These are phyloP conservation scores for Riptortus pedestris DNA, from an alignment of 1,140 invertebrate genomes.

Conservation along the genomic window DNA sequence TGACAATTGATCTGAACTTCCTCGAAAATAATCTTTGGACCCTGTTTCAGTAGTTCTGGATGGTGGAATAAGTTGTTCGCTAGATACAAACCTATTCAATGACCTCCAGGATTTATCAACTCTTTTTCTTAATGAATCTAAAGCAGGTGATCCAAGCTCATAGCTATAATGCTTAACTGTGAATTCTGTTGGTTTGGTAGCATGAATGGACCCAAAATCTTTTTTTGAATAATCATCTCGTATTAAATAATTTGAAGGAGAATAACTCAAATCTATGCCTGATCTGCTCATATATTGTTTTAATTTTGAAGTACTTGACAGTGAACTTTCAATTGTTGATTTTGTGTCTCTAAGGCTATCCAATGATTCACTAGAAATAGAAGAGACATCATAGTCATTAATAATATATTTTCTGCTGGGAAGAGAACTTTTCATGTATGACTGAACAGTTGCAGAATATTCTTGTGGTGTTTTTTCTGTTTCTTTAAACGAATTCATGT, in stretches of 20 bases:
- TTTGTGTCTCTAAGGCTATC: no score
- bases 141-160: background rate
- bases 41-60: background rate
- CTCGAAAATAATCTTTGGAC: background rate
- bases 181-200: background rate
- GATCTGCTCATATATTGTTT: background rate
- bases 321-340: no score
- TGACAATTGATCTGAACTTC: background rate
- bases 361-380: no score
- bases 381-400: no score
- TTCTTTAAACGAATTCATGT: no score
- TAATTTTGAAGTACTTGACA: no score
- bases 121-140: background rate
- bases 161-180: background rate
- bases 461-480: no score
- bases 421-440: background rate
- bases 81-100: background rate
- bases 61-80: background rate
- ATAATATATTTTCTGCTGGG: background rate
- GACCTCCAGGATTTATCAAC: slow-evolving; percentile 2
- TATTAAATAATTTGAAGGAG: background rate
- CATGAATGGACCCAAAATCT: background rate
- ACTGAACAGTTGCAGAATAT: background rate
- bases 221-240: slow-evolving; percentile 3
- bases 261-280: background rate